phyloP scores from a whole-genome alignment of 2,797 vertebrate species.

The Pogoniulus pusillus region DNA sequence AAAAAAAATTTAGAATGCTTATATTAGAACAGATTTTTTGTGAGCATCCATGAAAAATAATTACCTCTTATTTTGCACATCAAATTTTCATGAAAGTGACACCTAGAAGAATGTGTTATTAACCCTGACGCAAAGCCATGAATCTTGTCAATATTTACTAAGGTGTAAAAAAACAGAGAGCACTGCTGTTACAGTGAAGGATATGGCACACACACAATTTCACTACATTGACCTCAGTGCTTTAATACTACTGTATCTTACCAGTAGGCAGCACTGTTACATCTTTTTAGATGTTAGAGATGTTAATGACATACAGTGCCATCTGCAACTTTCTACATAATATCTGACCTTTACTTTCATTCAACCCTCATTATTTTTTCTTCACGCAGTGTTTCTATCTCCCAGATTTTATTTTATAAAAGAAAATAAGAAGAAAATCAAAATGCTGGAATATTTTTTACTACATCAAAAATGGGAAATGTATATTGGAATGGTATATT shows the following conservation, averaged over 20 bases:
- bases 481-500: constrained; percentile 22
- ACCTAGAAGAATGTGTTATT: neutral
- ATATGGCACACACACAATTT: neutral
- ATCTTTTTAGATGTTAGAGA: constrained; percentile 72
- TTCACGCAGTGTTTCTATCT: constrained; percentile 75
- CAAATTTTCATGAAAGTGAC: neutral
- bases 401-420: constrained; percentile 67
- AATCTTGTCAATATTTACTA: neutral
- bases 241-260: constrained; percentile 71
- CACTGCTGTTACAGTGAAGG: neutral
- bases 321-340: constrained; percentile 77
- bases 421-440: constrained; percentile 67
- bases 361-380: constrained; percentile 76
- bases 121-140: neutral
- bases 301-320: constrained; percentile 69
- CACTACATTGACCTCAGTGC: constrained; percentile 27
- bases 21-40: neutral
- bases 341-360: constrained; percentile 76
- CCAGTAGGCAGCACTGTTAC: constrained; percentile 80
- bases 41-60: neutral
- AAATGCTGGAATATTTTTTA: constrained; percentile 55
- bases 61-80: neutral
- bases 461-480: constrained; percentile 46
- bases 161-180: neutral
- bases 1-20: neutral